Conservation (phyloP, 2,888 invertebrate genomes). For the Pyrgus malvae region DNA sequence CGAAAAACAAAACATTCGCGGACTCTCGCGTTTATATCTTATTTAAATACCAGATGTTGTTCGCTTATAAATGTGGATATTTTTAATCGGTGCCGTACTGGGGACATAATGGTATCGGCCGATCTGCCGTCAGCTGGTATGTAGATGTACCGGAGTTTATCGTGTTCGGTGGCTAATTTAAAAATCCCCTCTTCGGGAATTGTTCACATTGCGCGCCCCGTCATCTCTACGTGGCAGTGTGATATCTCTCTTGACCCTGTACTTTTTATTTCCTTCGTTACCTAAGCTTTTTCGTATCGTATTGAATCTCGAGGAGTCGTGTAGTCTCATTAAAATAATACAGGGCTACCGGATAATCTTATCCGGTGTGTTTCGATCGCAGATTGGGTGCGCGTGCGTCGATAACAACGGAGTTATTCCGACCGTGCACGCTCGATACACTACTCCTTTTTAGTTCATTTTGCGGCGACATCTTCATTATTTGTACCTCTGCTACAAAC, state of each 20-base stretch:
- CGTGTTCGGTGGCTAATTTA: constrained; percentile 75
- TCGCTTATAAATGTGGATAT: constrained; percentile 76
- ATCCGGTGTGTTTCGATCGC: constrained; percentile 80
- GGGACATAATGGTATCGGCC: constrained; percentile 78
- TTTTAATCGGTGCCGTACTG: constrained; percentile 79
- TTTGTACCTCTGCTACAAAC: constrained; percentile 51
- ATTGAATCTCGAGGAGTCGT: constrained; percentile 76
- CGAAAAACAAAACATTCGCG: constrained; percentile 72
- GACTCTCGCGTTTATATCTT: constrained; percentile 77
- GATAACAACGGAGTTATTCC: constrained; percentile 78
- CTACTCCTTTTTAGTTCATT: constrained; percentile 72
- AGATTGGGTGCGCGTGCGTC: constrained; percentile 80
- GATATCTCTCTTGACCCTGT: constrained; percentile 76
- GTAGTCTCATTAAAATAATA: constrained; percentile 83
- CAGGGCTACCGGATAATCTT: constrained; percentile 81
- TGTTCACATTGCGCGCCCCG: constrained; percentile 52
- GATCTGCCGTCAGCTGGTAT: constrained; percentile 80
- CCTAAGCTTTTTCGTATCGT: constrained; percentile 77
- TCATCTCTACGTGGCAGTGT: constrained; percentile 60
- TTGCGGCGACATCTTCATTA: constrained; percentile 77
- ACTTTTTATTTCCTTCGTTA: constrained; percentile 75
- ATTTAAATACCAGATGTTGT: constrained; percentile 81
- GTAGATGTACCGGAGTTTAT: constrained; percentile 72
- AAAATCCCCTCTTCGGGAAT: constrained; percentile 59
- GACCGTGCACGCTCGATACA: constrained; percentile 73